Evolutionary conservation across 2,888 invertebrate genomes (phyloP).

Genomic region (Brenthis hecate): DNA sequence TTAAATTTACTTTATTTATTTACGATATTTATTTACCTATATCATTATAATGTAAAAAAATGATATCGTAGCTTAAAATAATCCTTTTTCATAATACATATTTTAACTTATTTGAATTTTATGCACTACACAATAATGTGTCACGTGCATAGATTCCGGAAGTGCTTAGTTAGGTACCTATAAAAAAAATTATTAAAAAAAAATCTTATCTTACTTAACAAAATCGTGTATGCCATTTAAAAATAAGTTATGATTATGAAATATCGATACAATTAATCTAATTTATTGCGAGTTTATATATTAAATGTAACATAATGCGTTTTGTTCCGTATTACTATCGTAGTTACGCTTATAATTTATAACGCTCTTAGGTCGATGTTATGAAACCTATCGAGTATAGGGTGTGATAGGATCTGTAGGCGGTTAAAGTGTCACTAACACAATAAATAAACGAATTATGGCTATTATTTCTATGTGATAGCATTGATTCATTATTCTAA

Average conservation of each 20-base stretch:
- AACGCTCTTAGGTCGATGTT: constrained; percentile 15
- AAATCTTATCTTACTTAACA: no score
- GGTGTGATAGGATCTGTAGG: constrained; percentile 33
- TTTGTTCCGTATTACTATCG: background rate
- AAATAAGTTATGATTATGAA: background rate
- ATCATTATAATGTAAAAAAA: no score
- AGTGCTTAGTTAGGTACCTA: no score
- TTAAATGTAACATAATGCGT: background rate
- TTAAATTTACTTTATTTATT: no score
- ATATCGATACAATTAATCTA: background rate
- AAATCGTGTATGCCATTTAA: constrained; percentile 3
- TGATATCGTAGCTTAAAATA: no score
- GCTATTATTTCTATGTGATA: constrained; percentile 15
- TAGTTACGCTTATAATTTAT: constrained; percentile 18
- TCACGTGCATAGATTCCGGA: no score
- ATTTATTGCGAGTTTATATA: constrained; percentile 1
- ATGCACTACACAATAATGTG: no score
- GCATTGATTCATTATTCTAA: constrained; percentile 28
- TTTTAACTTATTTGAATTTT: no score
- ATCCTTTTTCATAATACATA: no score
- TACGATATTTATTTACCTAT: no score
- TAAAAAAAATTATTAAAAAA: no score
- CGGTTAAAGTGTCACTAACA: constrained; percentile 30
- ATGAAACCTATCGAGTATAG: constrained; percentile 18
- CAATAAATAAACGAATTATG: constrained; percentile 31